Conservation (phyloP, 2,888 invertebrate species). For the Altica lythri region DNA sequence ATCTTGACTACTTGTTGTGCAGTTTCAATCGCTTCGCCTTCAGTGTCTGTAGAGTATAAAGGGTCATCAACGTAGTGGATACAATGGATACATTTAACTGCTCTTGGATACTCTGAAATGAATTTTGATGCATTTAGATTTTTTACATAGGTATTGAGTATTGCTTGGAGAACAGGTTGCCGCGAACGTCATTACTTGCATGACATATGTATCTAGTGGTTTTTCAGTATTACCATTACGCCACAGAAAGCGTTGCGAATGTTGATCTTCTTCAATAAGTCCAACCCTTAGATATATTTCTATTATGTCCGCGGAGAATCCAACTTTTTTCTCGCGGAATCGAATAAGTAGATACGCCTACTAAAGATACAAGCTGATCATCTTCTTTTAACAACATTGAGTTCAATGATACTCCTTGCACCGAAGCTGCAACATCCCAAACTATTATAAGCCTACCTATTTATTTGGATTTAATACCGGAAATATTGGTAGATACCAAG, state of each 20-base stretch:
- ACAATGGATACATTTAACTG: slow-evolving; percentile 23
- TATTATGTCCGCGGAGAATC: slow-evolving; percentile 44
- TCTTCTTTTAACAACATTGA: slow-evolving; percentile 47
- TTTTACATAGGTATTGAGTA: slow-evolving; percentile 32
- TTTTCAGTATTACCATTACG: slow-evolving; percentile 29
- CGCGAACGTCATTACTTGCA: slow-evolving; percentile 38
- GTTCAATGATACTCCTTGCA: slow-evolving; percentile 42
- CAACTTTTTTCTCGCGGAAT: slow-evolving; percentile 48
- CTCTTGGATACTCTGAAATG: slow-evolving; percentile 21
- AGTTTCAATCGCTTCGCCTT: too few relatives aligned
- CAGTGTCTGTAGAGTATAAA: too few relatives aligned
- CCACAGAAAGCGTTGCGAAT: slow-evolving; percentile 47
- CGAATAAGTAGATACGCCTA: slow-evolving; percentile 49
- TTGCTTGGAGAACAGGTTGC: slow-evolving; percentile 27
- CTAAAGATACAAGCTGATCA: slow-evolving; percentile 31
- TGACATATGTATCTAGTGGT: slow-evolving; percentile 23
- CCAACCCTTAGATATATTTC: slow-evolving; percentile 32
- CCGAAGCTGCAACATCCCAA: slow-evolving; percentile 47
- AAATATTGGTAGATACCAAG: slow-evolving; percentile 46
- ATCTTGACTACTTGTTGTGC: too few relatives aligned
- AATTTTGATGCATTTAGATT: slow-evolving; percentile 32
- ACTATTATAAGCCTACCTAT: slow-evolving; percentile 43
- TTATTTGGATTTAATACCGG: slow-evolving; percentile 43
- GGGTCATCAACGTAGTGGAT: slow-evolving; percentile 38
- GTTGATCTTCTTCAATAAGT: slow-evolving; percentile 33